Conservation (phyloP, 1,140 invertebrate species). For the Drosophila pseudoobscura region DNA sequence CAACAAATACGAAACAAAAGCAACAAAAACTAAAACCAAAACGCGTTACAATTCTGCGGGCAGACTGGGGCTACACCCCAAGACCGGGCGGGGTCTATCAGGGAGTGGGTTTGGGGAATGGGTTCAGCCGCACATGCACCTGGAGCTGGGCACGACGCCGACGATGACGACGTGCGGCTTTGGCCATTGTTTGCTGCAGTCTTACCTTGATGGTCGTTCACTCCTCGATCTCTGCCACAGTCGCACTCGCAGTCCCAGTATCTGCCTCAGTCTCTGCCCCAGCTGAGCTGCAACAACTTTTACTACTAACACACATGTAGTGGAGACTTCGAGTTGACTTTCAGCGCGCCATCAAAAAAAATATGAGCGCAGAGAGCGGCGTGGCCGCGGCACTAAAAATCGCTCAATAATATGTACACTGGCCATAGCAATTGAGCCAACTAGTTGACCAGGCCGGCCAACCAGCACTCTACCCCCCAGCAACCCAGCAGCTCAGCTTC, state of each 20-base stretch:
- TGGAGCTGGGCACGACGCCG: constrained; percentile 66
- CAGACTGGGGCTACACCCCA: constrained; percentile 56
- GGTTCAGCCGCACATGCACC: constrained; percentile 70
- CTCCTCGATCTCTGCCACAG: constrained; percentile 39
- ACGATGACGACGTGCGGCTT: constrained; percentile 55
- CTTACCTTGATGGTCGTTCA: constrained; percentile 82
- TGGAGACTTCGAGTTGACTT: constrained; percentile 58
- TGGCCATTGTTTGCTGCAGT: constrained; percentile 75
- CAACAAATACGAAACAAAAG: constrained; percentile 36
- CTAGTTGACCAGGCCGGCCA: constrained; percentile 60
- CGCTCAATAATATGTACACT: constrained; percentile 80
- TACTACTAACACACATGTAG: constrained; percentile 78
- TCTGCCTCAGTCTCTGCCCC: constrained; percentile 4
- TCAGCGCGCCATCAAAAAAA: constrained; percentile 80
- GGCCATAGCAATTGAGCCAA: constrained; percentile 80
- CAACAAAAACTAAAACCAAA: constrained; percentile 23
- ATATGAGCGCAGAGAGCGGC: constrained; percentile 63
- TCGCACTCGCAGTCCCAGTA: constrained; percentile 5
- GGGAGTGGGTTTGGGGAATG: constrained; percentile 22
- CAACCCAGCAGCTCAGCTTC: neutral
- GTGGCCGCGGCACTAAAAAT: constrained; percentile 65
- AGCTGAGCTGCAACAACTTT: constrained; percentile 74
- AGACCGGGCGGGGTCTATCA: constrained; percentile 36
- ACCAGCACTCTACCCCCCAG: constrained; percentile 8
- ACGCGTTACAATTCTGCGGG: constrained; percentile 80